Conservation (phyloP, 2,888 invertebrate genomes). For the Drepanosiphum platanoidis region DNA sequence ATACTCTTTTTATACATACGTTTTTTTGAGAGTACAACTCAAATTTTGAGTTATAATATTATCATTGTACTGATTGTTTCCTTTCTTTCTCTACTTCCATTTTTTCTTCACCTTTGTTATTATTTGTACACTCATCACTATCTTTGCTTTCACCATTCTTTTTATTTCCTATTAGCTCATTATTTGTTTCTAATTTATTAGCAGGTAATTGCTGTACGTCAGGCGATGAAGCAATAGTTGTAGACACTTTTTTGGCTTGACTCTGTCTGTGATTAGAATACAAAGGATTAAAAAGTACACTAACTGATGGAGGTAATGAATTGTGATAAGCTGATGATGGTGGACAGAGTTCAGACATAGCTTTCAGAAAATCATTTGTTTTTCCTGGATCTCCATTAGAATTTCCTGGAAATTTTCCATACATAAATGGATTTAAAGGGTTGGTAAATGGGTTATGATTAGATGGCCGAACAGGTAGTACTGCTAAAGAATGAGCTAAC, state of each 20-base stretch:
- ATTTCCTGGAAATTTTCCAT: constrained; percentile 64
- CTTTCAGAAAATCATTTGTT: constrained; percentile 64
- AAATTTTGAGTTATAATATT: neutral
- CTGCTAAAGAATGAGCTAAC: constrained; percentile 50
- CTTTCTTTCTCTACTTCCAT: constrained; percentile 38
- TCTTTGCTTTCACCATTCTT: neutral
- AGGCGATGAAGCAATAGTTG: neutral
- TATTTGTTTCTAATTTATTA: constrained; percentile 43
- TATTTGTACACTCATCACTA: constrained; percentile 55
- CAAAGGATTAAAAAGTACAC: constrained; percentile 65
- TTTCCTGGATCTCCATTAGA: constrained; percentile 58
- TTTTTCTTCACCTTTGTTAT: constrained; percentile 56
- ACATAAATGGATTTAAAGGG: constrained; percentile 64
- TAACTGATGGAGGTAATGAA: constrained; percentile 65
- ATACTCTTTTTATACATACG: no score
- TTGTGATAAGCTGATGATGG: constrained; percentile 64
- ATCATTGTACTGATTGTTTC: constrained; percentile 6
- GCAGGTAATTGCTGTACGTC: constrained; percentile 40
- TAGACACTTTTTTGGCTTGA: constrained; percentile 43
- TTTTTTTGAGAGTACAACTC: no score
- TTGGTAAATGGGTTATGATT: constrained; percentile 59
- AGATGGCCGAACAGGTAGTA: constrained; percentile 49
- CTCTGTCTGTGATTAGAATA: constrained; percentile 64
- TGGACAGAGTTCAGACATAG: constrained; percentile 65
- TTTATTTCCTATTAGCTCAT: neutral